Conservation (phyloP, 2,113 vertebrate species). For the Nyctereutes procyonoides region DNA sequence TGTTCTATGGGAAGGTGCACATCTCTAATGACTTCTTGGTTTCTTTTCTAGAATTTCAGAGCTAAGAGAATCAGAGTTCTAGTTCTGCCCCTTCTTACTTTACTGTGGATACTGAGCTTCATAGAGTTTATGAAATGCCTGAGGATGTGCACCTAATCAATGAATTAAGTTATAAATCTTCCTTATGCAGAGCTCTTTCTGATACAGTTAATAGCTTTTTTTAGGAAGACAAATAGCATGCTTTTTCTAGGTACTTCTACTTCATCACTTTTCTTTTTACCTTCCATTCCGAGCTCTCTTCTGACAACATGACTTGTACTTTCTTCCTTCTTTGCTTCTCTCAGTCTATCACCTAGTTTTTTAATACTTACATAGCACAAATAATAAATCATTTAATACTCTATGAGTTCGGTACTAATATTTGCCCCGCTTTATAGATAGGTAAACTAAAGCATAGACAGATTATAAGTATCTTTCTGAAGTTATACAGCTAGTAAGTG, state of each 20-base stretch:
- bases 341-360: background rate
- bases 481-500: background rate
- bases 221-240: background rate
- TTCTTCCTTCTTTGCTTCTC: background rate
- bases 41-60: constrained; percentile 8
- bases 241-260: background rate
- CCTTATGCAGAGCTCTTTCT: background rate
- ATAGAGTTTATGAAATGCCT: background rate
- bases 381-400: constrained; percentile 34
- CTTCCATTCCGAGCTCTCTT: background rate
- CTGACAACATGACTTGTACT: background rate
- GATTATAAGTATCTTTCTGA: constrained; percentile 2
- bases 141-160: background rate
- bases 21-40: background rate
- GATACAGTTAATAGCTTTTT: background rate
- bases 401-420: background rate
- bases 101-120: background rate
- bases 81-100: background rate
- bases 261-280: background rate
- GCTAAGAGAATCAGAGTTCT: background rate
- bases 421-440: constrained; percentile 25
- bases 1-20: background rate
- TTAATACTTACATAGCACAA: background rate
- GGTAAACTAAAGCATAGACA: background rate
- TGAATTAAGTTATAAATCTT: background rate